phyloP scores from a whole-genome alignment of 2,113 vertebrate species.

The Pseudopodoces humilis region DNA sequence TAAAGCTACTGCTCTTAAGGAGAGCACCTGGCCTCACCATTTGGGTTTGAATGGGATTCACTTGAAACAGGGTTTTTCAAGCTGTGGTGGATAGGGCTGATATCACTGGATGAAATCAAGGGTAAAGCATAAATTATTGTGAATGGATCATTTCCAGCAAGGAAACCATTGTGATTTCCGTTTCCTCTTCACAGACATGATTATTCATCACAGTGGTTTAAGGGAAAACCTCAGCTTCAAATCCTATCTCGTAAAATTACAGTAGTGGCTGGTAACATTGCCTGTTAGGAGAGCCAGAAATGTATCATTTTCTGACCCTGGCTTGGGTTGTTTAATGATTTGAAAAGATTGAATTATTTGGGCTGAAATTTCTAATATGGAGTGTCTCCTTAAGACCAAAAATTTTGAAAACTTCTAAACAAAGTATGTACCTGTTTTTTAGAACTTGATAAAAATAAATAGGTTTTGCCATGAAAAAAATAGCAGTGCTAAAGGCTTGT shows the following conservation, averaged over 20 bases:
- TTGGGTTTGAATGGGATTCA: constrained; percentile 54
- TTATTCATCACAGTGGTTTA: constrained; percentile 9
- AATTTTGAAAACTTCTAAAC: neutral
- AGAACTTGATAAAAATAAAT: neutral
- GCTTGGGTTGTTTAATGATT: neutral
- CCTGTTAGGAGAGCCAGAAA: neutral
- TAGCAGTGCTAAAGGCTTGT: neutral
- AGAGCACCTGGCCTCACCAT: constrained; percentile 59
- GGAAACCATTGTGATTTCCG: constrained; percentile 40
- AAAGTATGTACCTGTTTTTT: neutral
- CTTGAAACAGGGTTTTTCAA: constrained; percentile 48
- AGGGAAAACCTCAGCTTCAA: neutral
- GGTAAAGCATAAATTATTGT: constrained; percentile 12
- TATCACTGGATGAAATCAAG: constrained; percentile 27
- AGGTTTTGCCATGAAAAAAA: neutral
- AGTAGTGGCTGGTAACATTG: neutral
- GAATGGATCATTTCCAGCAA: constrained; percentile 43
- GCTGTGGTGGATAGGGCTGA: constrained; percentile 17
- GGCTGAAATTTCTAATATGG: neutral
- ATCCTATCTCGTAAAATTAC: neutral
- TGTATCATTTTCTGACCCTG: neutral
- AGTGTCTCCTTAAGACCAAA: neutral
- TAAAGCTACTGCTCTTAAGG: constrained; percentile 47
- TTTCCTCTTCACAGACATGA: neutral
- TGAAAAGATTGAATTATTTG: neutral